phyloP scores from a whole-genome alignment of 1,140 invertebrate genomes.

The Drosophila pachea region DNA sequence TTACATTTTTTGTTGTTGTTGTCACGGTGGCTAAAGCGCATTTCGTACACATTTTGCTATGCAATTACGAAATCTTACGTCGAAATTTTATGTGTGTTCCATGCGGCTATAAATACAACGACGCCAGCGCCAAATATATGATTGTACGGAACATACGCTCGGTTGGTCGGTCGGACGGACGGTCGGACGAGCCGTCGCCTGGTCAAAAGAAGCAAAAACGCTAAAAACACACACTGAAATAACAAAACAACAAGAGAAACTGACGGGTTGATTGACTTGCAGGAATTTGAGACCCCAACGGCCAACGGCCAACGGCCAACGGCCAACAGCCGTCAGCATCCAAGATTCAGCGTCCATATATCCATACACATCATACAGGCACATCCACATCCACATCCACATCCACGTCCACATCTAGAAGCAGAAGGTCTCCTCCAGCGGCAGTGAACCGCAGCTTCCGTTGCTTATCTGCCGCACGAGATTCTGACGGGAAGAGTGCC shows the following conservation, averaged over 20 bases:
- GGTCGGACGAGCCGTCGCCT: neutral
- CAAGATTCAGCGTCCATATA: slow-evolving; percentile 19
- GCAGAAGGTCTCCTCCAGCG: neutral
- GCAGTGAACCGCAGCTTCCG: slow-evolving; percentile 47
- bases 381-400: slow-evolving; percentile 15
- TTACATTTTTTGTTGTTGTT: neutral
- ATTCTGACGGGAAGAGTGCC: slow-evolving; percentile 24
- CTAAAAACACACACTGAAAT: slow-evolving; percentile 27
- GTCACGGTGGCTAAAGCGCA: slow-evolving; percentile 15
- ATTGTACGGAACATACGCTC: slow-evolving; percentile 17
- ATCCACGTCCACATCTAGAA: neutral
- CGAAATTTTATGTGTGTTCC: slow-evolving; percentile 48
- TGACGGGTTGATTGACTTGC: slow-evolving; percentile 73
- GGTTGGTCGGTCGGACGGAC: neutral
- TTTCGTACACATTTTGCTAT: slow-evolving; percentile 23
- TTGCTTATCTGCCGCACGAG: slow-evolving; percentile 52
- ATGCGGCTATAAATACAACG: slow-evolving; percentile 65
- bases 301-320: neutral
- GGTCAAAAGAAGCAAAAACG: slow-evolving; percentile 32
- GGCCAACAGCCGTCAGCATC: slow-evolving; percentile 22
- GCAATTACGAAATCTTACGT: slow-evolving; percentile 67
- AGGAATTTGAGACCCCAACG: slow-evolving; percentile 57
- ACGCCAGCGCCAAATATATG: slow-evolving; percentile 29
- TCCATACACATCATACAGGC: too few species aligned
- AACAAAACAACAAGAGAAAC: slow-evolving; percentile 37